A percentile compares a stretch with the other conserved stretches of the same genome.
Conservation (phyloP, 2,113 vertebrate species). For the Cichladusa arquata region DNA sequence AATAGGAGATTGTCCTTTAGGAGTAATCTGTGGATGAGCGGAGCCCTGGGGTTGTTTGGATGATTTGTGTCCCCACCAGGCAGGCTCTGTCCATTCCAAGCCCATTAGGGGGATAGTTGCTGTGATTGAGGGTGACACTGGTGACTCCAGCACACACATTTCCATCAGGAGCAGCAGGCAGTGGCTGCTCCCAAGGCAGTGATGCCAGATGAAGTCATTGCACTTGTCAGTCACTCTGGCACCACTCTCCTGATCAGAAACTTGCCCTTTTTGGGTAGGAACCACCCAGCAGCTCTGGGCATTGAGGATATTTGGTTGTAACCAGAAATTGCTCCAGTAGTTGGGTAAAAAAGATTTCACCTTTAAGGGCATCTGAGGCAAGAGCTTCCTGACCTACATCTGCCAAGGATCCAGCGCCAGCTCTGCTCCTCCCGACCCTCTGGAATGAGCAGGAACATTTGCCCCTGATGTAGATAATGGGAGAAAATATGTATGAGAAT, state of each 20-base stretch:
- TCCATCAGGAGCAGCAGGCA: background rate
- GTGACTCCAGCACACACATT: background rate
- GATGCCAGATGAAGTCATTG: constrained; percentile 55
- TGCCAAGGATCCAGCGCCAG: background rate
- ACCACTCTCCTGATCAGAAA: background rate
- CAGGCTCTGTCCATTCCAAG: background rate
- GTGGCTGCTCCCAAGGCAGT: background rate
- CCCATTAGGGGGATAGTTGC: background rate
- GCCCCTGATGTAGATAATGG: constrained; percentile 1
- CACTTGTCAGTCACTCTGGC: constrained; percentile 35
- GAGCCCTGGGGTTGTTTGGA: background rate
- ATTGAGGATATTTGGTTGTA: background rate
- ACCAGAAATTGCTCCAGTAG: background rate
- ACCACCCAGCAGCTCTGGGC: background rate
- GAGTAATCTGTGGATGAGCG: background rate
- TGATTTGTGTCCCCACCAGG: background rate
- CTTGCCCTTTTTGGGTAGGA: constrained; percentile 27
- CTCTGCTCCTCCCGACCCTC: background rate
- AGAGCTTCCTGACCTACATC: constrained; percentile 5
- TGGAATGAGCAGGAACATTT: background rate
- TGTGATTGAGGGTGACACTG: background rate
- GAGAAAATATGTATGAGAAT: constrained; percentile 50
- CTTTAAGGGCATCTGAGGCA: background rate
- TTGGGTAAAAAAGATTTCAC: background rate
- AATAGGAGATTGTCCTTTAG: background rate